Base-by-base conservation (phyloP, 1,140 invertebrate genomes). In the Pentalonia nigronervosa region DNA sequence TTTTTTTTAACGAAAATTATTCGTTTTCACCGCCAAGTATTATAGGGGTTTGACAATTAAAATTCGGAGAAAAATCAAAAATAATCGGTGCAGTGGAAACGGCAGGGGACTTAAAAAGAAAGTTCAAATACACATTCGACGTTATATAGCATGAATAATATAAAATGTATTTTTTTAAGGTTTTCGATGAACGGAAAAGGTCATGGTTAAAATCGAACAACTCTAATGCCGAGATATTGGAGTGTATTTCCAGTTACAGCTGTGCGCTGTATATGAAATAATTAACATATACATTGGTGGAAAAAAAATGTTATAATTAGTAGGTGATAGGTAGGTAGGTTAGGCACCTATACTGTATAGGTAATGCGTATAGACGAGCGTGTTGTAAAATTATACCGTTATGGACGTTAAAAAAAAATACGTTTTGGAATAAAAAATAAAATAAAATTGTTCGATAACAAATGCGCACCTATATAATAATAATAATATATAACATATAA, bases 301-400 rank as follows among this genome's bases (percentile, higher is more conserved):
- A 67, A 76, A 76, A 76, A 76, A 76, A 76, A 76, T n/a, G n/a
- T 17, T 76, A 76, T 76, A 76, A 76, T 76, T 76, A 76, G 60
- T 76, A 76, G 60, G 60, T 17, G 60, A 20, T 53, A 53, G 48
- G 48, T 50, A 50, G 47, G 47, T 47, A 47, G 47, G 47, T 48
- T 53, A 53, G 50, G 50, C 21, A 53, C 21, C 50, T 67, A 83
- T 83, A 83, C 81, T 36, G 76, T 76, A 14, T 8, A n/a, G 14
- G 9, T 34, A 34, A 20, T 17, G 34, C 3, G 36, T 83, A 41
- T 41, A 83, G 21, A 41, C 41, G 41, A 83, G 81, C 36, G 81
- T 83, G 81, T 83, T 83, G 17, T 36, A 83, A 83, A 83, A 83
- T 83, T 83, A 41, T 83, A 83, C 81, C 81, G 81, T 83, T 83